Base-by-base conservation (phyloP, 2,113 vertebrate genomes). In the Plotosus lineatus region DNA sequence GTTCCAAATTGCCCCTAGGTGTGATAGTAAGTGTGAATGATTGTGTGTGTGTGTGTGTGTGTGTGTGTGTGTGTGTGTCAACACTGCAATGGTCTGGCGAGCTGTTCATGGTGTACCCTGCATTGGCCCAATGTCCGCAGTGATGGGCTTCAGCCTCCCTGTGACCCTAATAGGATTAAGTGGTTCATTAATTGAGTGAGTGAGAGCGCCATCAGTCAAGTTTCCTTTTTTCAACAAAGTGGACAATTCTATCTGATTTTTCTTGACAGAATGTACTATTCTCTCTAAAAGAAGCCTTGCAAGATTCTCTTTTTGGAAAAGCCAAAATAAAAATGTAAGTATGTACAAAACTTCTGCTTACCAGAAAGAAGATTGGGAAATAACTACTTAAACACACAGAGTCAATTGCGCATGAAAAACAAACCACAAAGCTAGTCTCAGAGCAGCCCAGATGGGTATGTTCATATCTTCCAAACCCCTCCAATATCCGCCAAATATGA, bases 391-490 rank as follows among this genome's bases (percentile, higher is more conserved):
- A 69, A 26, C 23, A 68, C 65, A 66, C 21, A 66, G 40, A 72
- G 46, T 33, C 46, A 33, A 73, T 31, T 73, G 69, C 51, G 28
- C 51, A 10, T 58, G 15, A 50, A 71, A 56, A 23, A 76, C 38
- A 79, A 23, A n/a, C 44, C 23, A 46, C 36, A 44, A 75, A 81
- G 33, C 79, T 48, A 42, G 48, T 66, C 80, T 65, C 51, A 73
- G 10, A 36, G 1, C 50, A 76, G 61, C 50, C 73, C 80, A 82
- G 61, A 82, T 77, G 61, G 73, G 61, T 50, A 56, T 28, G 15
- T 68, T 65, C 23, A 26, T 26, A 48, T 73, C 78, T 33, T 72
- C 17, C 14, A 72, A 61, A 61, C 66, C 36, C 33, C 33, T 48
- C 26, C 42, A 77, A 65, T 46, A 60, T 38, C 44, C 44, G 3